A percentile compares a stretch with the other conserved stretches of the same genome.
These are phyloP conservation scores for Digitonthophagus gazella DNA, from an alignment of 2,888 invertebrate genomes.

Conservation along the genomic window DNA sequence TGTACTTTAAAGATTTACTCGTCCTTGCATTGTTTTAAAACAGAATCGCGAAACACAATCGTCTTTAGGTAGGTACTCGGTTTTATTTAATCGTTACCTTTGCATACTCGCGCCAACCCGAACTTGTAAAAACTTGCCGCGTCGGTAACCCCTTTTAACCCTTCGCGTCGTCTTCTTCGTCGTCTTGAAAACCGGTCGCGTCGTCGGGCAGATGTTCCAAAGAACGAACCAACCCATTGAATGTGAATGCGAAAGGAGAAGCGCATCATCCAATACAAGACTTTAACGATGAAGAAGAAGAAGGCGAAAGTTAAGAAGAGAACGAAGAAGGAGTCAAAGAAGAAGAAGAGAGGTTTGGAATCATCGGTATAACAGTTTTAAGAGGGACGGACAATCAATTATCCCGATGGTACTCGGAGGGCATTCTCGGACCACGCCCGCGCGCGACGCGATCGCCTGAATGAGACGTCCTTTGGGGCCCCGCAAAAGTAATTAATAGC, in stretches of 20 bases:
- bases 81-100: not conserved
- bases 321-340: too few relatives aligned
- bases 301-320: not conserved
- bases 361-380: not conserved
- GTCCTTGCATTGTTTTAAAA: not conserved
- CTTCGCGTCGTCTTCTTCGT: not conserved
- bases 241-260: not conserved
- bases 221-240: not conserved
- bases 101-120: not conserved
- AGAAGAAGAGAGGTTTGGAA: not conserved
- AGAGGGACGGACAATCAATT: not conserved
- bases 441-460: not conserved
- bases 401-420: not conserved
- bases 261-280: not conserved
- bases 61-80: not conserved
- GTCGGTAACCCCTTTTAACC: not conserved
- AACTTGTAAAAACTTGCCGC: not conserved
- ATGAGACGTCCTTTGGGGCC: not conserved
- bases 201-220: slow-evolving; percentile 3
- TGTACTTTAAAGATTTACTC: too few relatives aligned
- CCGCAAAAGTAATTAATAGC: not conserved
- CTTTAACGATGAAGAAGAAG: not conserved
- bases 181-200: not conserved
- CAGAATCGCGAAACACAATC: not conserved
- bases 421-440: not conserved